Evolutionary conservation across 37 sponge, comb jelly and placozoan genomes (phyloP), one percentile per base, ranked within the genome.

Genomic region (Cliona cf. orientalis): DNA sequence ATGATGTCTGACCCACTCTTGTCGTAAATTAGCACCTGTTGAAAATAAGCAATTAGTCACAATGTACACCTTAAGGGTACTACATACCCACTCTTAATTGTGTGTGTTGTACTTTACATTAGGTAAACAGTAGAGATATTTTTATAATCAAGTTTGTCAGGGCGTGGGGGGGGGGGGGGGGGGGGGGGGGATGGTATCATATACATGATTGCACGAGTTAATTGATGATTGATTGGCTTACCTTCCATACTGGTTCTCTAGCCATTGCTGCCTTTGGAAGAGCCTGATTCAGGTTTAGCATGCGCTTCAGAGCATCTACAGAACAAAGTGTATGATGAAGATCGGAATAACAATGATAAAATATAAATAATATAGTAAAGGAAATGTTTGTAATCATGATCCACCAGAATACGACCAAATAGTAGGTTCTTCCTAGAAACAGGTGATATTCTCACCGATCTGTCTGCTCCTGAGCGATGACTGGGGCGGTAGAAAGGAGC

Each of bases 1-100:
- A 99, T 96, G 71, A 99, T 99, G 82, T 99, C 97, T 17, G 92
- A 92, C 1, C 99, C 99, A 84, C 64, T 80, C 76, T 92, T 91
- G 63, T 99, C 99, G 56, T 94, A 99, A 19, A 99, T 74, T 44
- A 99, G 45, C 17, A 99, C 91, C 96, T 98, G 84, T 5, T 33
- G 42, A 37, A 14, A 36, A 35, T 38, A 46, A 62, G 9, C n/a
- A n/a, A n/a, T n/a, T 11, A 49, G 17, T 49, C 17, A 19, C 17
- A 19, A 49, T 19, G 17, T 49, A 49, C 11, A 49, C 17, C 11
- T 19, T 49, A 49, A 19, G 17, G 14, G 55, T 49, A 17, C 55
- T 49, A 49, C 55, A 11, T n/a, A n/a, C n/a, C n/a, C n/a, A n/a
- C n/a, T n/a, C n/a, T n/a, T n/a, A n/a, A n/a, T n/a, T n/a, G n/a